These are phyloP conservation scores for Chloroceryle aenea DNA, from an alignment of 2,113 vertebrate species.

Conservation along the genomic window DNA sequence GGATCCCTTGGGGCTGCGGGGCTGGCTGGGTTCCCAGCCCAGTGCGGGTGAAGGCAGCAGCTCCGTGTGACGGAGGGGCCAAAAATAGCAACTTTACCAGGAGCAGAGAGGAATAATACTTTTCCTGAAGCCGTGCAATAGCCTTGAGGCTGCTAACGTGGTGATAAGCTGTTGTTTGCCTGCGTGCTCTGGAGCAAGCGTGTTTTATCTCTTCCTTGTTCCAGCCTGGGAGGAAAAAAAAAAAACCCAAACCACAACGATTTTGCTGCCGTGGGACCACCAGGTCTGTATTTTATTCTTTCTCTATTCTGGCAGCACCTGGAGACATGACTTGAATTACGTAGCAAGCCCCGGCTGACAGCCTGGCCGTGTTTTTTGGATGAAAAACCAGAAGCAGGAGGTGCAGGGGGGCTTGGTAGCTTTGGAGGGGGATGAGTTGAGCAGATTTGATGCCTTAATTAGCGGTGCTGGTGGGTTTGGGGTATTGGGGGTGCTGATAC, in stretches of 20 bases:
- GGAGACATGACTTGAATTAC: neutral
- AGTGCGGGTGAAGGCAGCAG: neutral
- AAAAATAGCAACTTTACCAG: neutral
- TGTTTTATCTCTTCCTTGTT: conserved; percentile 45
- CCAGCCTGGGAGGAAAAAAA: neutral
- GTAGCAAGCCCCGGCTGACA: rapidly evolving
- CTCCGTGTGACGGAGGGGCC: neutral
- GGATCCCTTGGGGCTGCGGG: neutral
- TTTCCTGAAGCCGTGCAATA: neutral
- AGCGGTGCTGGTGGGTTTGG: rapidly evolving
- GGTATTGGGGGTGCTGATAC: rapidly evolving
- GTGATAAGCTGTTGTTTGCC: conserved; percentile 35
- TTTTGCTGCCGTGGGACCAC: neutral
- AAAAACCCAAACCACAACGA: neutral
- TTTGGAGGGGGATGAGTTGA: neutral
- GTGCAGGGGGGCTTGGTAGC: neutral
- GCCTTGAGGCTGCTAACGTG: neutral
- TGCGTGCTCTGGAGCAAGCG: neutral
- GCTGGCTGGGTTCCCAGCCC: conserved; percentile 8
- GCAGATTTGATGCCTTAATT: rapidly evolving
- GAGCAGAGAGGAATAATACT: neutral
- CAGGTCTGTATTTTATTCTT: conserved; percentile 27
- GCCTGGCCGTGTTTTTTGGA: rapidly evolving
- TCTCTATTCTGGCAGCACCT: neutral
- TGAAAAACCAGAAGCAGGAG: neutral